Percentiles rank a stretch among this genome's conserved stretches.
Conservation (phyloP, 2,113 vertebrate genomes). For the Muntiacus reevesi region DNA sequence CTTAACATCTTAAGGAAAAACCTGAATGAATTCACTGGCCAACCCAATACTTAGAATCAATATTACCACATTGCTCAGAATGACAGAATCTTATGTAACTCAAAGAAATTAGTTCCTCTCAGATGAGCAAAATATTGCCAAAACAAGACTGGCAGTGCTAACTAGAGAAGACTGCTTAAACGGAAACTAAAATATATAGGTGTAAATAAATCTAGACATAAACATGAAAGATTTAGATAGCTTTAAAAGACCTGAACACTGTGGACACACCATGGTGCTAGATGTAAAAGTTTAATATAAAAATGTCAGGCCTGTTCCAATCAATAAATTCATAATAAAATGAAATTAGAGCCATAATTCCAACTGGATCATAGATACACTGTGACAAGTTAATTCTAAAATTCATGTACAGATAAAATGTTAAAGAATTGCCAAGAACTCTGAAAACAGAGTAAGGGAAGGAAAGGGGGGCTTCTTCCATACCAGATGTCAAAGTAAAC, state of each 20-base stretch:
- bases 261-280: background rate
- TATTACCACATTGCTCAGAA: background rate
- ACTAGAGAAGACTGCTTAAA: background rate
- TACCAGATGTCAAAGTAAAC: background rate
- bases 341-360: background rate
- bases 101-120: background rate
- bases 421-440: background rate
- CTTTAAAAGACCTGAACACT: background rate
- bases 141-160: background rate
- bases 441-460: background rate
- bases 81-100: background rate
- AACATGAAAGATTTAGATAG: background rate
- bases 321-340: background rate
- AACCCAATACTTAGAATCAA: background rate
- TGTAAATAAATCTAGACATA: background rate
- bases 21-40: background rate
- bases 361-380: background rate
- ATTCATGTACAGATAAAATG: background rate
- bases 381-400: conserved; percentile 1
- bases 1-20: background rate
- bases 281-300: background rate
- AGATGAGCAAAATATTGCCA: background rate
- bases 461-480: background rate
- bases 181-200: background rate
- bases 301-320: background rate